phyloP scores from a whole-genome alignment of 2,888 invertebrate genomes.

The Cinara cedri region DNA sequence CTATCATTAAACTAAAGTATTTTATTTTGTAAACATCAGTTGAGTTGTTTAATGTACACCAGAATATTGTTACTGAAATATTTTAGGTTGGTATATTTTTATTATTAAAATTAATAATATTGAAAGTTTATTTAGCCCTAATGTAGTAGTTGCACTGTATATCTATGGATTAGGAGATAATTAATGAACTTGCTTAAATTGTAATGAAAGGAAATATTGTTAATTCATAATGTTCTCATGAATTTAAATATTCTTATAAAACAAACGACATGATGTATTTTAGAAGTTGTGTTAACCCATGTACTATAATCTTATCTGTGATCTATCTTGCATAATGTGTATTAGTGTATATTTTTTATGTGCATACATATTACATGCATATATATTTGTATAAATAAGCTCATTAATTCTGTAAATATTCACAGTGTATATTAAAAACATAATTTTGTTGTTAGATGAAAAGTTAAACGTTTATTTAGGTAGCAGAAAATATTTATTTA shows the following conservation, averaged over 20 bases:
- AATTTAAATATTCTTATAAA: not conserved
- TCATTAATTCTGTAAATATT: slow-evolving; percentile 27
- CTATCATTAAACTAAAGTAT: slow-evolving; percentile 9
- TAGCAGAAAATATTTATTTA: slow-evolving; percentile 10
- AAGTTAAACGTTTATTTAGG: slow-evolving; percentile 14
- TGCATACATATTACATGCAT: not conserved
- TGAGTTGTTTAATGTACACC: slow-evolving; percentile 21
- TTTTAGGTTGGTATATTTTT: not conserved
- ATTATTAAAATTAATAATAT: slow-evolving; percentile 8
- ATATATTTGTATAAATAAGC: slow-evolving; percentile 2
- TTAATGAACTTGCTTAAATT: not conserved
- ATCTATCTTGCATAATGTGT: slow-evolving; percentile 43
- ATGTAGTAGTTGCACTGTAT: not conserved
- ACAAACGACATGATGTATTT: not conserved
- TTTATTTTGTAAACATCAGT: slow-evolving; percentile 2
- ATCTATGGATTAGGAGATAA: not conserved
- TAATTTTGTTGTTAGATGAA: slow-evolving; percentile 8
- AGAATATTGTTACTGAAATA: slow-evolving; percentile 2
- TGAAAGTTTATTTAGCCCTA: slow-evolving; percentile 15
- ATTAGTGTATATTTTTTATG: slow-evolving; percentile 12
- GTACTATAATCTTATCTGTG: slow-evolving; percentile 52
- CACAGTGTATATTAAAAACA: slow-evolving; percentile 14
- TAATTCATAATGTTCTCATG: not conserved
- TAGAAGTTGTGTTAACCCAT: slow-evolving; percentile 4
- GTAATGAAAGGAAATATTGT: not conserved